phyloP scores from a whole-genome alignment of 2,113 vertebrate genomes.

The Leptosomus discolor region DNA sequence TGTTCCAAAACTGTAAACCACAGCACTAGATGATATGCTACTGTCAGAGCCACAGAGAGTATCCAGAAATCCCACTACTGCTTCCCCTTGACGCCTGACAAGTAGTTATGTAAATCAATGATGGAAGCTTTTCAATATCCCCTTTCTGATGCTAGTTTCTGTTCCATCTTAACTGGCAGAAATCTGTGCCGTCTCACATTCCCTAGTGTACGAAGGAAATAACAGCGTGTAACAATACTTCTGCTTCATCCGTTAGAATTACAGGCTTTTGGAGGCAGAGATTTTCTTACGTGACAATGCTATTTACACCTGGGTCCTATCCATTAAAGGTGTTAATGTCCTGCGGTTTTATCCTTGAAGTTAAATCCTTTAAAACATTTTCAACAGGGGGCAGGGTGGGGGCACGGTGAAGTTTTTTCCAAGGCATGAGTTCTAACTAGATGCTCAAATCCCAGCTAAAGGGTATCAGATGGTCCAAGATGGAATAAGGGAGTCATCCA shows the following conservation, averaged over 20 bases:
- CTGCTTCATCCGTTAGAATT: not conserved
- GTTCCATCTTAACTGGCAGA: not conserved
- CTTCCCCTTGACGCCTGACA: no score
- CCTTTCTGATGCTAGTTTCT: not conserved
- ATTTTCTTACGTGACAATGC: rapidly evolving
- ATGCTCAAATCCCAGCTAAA: not conserved
- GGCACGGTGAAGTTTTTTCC: not conserved
- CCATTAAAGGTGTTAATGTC: not conserved
- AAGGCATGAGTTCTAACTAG: not conserved
- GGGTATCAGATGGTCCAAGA: not conserved
- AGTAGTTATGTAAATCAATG: not conserved
- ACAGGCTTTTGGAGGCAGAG: not conserved
- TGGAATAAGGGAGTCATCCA: not conserved
- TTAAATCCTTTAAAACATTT: not conserved
- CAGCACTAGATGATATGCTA: rapidly evolving
- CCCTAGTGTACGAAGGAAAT: rapidly evolving
- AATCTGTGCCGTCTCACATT: not conserved
- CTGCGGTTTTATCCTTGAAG: not conserved
- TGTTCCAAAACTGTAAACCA: not conserved
- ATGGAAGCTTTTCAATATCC: not conserved
- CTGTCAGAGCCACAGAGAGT: not conserved
- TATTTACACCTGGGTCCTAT: not conserved
- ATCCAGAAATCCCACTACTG: rapidly evolving
- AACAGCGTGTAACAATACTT: not conserved
- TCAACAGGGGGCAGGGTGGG: not conserved